Conservation (phyloP, 2,797 vertebrate genomes). For the Okamejei kenojei region DNA sequence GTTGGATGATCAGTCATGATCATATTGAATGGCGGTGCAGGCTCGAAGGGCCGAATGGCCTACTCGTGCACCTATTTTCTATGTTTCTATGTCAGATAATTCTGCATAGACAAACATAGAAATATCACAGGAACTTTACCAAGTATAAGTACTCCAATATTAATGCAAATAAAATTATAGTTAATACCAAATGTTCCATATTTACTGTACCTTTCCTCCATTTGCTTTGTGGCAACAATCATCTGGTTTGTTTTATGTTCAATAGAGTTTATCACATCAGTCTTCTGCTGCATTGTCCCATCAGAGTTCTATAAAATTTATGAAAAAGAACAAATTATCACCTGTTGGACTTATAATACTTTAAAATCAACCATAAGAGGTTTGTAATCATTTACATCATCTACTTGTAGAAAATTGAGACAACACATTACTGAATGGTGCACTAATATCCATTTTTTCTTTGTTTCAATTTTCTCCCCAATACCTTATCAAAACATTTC, state of each 20-base stretch:
- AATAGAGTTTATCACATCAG: conserved; percentile 67
- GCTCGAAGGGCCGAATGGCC: no score
- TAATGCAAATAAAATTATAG: not conserved
- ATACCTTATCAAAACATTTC: not conserved
- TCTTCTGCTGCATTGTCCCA: conserved; percentile 71
- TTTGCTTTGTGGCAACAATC: conserved; percentile 69
- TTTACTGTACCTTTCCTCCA: conserved; percentile 67
- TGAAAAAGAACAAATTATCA: not conserved
- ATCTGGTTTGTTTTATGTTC: conserved; percentile 78
- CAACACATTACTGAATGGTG: not conserved
- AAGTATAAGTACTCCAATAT: not conserved
- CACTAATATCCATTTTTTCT: not conserved
- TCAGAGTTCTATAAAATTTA: conserved; percentile 62
- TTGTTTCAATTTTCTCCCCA: not conserved
- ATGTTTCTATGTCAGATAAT: no score
- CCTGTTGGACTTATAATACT: not conserved
- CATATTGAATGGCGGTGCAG: no score
- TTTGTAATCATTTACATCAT: not conserved
- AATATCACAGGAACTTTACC: no score
- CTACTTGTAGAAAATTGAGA: not conserved
- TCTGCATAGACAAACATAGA: conserved; percentile 1
- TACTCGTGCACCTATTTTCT: no score
- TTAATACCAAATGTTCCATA: not conserved
- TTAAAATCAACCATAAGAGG: not conserved
- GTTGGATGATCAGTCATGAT: no score